Evolutionary conservation across 2,113 vertebrate species (phyloP).

Genomic region (Mus spicilegus): DNA sequence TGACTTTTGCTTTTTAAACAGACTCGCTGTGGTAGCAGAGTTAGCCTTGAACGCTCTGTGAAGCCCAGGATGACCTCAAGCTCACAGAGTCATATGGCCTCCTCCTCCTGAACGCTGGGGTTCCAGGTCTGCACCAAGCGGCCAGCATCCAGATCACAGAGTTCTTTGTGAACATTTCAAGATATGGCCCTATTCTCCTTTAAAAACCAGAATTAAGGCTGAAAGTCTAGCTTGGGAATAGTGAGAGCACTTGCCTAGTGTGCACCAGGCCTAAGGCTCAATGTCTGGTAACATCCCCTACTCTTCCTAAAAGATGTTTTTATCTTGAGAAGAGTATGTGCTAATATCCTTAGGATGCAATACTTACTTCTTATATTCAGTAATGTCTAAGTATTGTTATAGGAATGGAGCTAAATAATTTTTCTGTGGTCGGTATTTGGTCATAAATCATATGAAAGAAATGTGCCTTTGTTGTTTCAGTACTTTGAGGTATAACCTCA

Average conservation of each 20-base stretch:
- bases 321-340: not conserved
- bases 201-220: not conserved
- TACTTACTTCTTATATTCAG: conserved; percentile 20
- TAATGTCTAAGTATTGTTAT: conserved; percentile 40
- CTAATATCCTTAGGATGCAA: conserved; percentile 37
- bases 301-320: conserved; percentile 1
- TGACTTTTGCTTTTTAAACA: not conserved
- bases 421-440: conserved; percentile 46
- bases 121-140: not conserved
- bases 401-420: conserved; percentile 36
- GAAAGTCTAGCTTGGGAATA: not conserved
- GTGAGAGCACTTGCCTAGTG: too few species aligned
- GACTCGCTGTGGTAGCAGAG: not conserved
- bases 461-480: conserved; percentile 47
- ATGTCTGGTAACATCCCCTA: not conserved
- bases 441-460: conserved; percentile 21
- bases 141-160: not conserved
- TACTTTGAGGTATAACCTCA: conserved; percentile 54
- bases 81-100: too few species aligned
- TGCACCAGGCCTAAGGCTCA: not conserved
- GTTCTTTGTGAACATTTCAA: conserved; percentile 52
- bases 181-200: not conserved
- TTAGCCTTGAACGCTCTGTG: not conserved
- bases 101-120: not conserved
- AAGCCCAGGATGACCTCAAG: not conserved